Evolutionary conservation across 2,888 invertebrate genomes (phyloP), one percentile per base, ranked within the genome.

Genomic region (Agriotes lineatus): DNA sequence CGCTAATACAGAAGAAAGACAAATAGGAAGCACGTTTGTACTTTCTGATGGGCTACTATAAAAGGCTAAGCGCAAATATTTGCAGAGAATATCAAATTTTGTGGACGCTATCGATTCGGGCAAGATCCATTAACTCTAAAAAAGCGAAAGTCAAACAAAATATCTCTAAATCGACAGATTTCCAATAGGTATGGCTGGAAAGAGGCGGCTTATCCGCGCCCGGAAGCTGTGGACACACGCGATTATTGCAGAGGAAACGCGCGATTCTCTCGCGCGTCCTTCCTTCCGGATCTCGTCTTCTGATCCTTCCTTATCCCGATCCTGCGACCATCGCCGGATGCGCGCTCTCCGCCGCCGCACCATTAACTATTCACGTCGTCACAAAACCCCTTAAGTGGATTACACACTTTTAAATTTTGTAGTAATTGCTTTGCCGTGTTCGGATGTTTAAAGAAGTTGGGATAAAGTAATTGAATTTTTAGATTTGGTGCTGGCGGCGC

Each of bases 311-410:
- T 54, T 58, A 58, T 56, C 37, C 60, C 16, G 5, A 44, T 37
- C 56, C 19, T 56, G 12, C 25, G 25, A 25, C 3, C 3, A 7
- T 25, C 25, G 25, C 25, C 35, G 1, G 12, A 4, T 20, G 25
- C 50, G 63, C 48, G 52, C 25, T 58, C 61, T 9, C 20, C 58
- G 60, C 42, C 63, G 44, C 65, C 65, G 61, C 69, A 57, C 78
- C 78, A 78, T 79, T 78, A 79, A 79, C 79, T 77, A 78, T 77
- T 76, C 76, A 73, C 71, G 75, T 75, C 48, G 63, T 67, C 71
- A 67, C 74, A 73, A 74, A 77, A 75, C 78, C 80, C 79, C 80
- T 76, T 81, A 81, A 81, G 81, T 80, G 80, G 81, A 78, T 78
- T 79, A 79, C 72, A 72, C 70, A 74, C 76, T 78, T 76, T 78